A percentile compares a stretch with the other conserved stretches of the same genome.
These are phyloP conservation scores for Paradoxurus hermaphroditus DNA, from an alignment of 2,113 vertebrate species.

Conservation along the genomic window DNA sequence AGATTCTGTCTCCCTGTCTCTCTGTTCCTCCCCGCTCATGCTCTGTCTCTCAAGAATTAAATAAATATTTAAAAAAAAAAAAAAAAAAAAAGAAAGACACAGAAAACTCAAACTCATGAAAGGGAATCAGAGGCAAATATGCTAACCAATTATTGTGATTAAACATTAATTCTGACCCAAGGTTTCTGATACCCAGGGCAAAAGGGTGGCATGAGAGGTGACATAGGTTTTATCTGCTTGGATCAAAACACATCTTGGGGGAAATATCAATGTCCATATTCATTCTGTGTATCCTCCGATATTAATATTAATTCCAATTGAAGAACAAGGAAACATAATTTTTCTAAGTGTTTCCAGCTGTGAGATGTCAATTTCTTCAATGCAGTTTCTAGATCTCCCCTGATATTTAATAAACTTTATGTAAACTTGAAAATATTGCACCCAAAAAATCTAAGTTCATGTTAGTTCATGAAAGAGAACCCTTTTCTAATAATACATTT, in stretches of 20 bases:
- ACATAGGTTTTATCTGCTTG: background rate
- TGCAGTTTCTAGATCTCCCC: conserved; percentile 78
- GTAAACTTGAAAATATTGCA: conserved; percentile 80
- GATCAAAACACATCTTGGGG: background rate
- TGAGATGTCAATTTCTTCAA: conserved; percentile 77
- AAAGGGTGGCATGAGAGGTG: background rate
- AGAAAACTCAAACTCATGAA: background rate
- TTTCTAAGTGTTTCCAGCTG: conserved; percentile 67
- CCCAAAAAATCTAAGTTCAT: background rate
- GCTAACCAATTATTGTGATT: background rate
- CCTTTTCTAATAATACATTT: background rate
- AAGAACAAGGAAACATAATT: conserved; percentile 59
- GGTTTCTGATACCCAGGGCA: background rate
- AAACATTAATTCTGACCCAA: background rate
- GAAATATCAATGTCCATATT: conserved; percentile 42
- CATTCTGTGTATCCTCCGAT: conserved; percentile 27
- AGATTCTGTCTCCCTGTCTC: too few relatives aligned
- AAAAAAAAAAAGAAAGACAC: background rate
- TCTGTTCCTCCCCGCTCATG: too few relatives aligned
- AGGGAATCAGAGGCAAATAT: background rate
- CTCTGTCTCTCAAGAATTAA: too few relatives aligned
- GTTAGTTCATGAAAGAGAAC: background rate
- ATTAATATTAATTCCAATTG: conserved; percentile 57
- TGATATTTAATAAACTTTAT: conserved; percentile 79
- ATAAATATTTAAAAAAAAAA: too few relatives aligned